Evolutionary conservation across 92 coral and sea anemone species (phyloP).

Genomic region (Scolanthus callimorphus): DNA sequence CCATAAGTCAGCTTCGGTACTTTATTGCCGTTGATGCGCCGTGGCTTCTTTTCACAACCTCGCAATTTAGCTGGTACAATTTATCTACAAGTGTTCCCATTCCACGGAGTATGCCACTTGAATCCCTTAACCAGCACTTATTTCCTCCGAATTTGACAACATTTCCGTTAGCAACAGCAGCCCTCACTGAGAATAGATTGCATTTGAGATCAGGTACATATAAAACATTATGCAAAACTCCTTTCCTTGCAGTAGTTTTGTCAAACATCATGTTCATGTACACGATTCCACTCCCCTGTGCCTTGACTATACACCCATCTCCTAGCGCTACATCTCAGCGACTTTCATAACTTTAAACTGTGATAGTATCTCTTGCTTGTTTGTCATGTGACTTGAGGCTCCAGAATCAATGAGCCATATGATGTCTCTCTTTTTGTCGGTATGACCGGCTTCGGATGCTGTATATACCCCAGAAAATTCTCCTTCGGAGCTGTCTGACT

Average conservation of each 20-base stretch:
- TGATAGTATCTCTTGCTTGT: constrained; percentile 29
- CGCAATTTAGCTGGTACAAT: no score
- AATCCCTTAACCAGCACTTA: constrained; percentile 44
- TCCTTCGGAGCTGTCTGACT: neutral
- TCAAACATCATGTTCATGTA: constrained; percentile 47
- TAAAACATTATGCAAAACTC: constrained; percentile 41
- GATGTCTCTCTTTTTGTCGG: no score
- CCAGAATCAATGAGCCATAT: constrained; percentile 46
- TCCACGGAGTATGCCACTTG: constrained; percentile 44
- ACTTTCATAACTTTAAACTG: constrained; percentile 24
- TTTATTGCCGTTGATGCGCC: no score
- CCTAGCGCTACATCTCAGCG: constrained; percentile 50
- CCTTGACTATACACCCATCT: constrained; percentile 51
- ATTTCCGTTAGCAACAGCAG: constrained; percentile 46
- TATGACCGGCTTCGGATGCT: no score
- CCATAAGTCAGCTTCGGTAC: no score
- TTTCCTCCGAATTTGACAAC: constrained; percentile 48
- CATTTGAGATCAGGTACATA: constrained; percentile 51
- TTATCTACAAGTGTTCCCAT: constrained; percentile 42
- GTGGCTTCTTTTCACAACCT: no score
- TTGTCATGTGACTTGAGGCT: constrained; percentile 51
- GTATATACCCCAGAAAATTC: no score
- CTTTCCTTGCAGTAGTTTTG: constrained; percentile 28
- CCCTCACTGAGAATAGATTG: constrained; percentile 31
- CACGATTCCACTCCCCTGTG: constrained; percentile 44